These are phyloP conservation scores for Pterophyllum scalare DNA, from an alignment of 2,113 vertebrate species.

Conservation along the genomic window DNA sequence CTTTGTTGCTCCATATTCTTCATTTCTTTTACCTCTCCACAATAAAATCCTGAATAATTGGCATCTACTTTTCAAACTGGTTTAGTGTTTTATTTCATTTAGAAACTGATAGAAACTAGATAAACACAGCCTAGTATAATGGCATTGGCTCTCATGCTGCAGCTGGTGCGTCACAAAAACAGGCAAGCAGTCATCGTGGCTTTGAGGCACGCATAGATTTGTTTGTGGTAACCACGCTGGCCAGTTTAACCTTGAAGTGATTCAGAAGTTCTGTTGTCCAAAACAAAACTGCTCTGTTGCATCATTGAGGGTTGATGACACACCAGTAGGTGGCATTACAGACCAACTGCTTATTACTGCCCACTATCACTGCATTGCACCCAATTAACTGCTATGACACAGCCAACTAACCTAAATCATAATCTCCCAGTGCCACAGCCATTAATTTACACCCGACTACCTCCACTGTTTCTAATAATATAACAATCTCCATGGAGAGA, in stretches of 20 bases:
- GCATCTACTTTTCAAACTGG: background rate
- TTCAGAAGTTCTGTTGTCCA: background rate
- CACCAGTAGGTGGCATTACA: slow-evolving; percentile 76
- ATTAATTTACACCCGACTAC: slow-evolving; percentile 27
- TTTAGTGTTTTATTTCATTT: background rate
- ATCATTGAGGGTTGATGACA: background rate
- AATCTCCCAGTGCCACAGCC: slow-evolving; percentile 31
- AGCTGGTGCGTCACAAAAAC: background rate
- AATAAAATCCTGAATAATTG: background rate
- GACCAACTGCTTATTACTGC: slow-evolving; percentile 5
- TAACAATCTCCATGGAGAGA: background rate
- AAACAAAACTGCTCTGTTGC: background rate
- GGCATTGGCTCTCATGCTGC: background rate
- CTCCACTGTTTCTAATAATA: slow-evolving; percentile 2
- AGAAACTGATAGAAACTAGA: background rate
- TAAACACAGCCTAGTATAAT: background rate
- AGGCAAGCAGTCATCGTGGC: background rate
- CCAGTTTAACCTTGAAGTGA: background rate
- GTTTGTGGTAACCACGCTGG: background rate
- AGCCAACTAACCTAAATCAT: slow-evolving; percentile 68
- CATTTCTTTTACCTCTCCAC: background rate
- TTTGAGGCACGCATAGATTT: background rate
- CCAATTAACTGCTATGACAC: slow-evolving; percentile 65
- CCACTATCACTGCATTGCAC: slow-evolving; percentile 67
- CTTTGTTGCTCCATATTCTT: background rate